These are phyloP conservation scores for Gadus chalcogrammus DNA, from an alignment of 2,113 vertebrate species.

Conservation along the genomic window DNA sequence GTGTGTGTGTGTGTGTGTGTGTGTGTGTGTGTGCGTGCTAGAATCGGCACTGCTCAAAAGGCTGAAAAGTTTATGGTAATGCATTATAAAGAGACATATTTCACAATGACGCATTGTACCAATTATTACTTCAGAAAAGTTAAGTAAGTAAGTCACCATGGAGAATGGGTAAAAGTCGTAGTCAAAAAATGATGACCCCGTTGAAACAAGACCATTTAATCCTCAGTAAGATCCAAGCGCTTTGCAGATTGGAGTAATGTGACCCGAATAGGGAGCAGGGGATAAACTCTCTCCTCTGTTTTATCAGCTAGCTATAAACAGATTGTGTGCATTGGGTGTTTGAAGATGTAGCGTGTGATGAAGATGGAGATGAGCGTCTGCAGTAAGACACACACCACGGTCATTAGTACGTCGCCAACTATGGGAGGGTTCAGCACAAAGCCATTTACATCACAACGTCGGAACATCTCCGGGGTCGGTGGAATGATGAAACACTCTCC, in stretches of 20 bases:
- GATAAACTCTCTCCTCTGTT: constrained; percentile 6
- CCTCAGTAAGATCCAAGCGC: neutral
- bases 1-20: neutral
- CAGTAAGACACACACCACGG: constrained; percentile 11
- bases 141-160: too few relatives aligned
- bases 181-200: too few relatives aligned
- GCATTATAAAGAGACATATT: too few relatives aligned
- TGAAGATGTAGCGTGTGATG: constrained; percentile 5
- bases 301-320: constrained; percentile 12
- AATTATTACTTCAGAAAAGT: too few relatives aligned
- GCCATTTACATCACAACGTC: constrained; percentile 12
- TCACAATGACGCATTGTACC: too few relatives aligned
- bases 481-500: neutral
- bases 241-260: neutral
- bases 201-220: neutral
- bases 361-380: constrained; percentile 10
- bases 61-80: too few relatives aligned
- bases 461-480: constrained; percentile 8
- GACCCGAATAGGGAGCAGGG: neutral
- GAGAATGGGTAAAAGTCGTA: too few relatives aligned
- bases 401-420: constrained; percentile 6
- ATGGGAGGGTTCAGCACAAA: neutral
- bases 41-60: too few relatives aligned
- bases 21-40: too few relatives aligned
- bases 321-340: neutral